Evolutionary conservation across 2,888 invertebrate species (phyloP), one percentile per base, ranked within the genome.

Genomic region (Pemphredon lugubris): DNA sequence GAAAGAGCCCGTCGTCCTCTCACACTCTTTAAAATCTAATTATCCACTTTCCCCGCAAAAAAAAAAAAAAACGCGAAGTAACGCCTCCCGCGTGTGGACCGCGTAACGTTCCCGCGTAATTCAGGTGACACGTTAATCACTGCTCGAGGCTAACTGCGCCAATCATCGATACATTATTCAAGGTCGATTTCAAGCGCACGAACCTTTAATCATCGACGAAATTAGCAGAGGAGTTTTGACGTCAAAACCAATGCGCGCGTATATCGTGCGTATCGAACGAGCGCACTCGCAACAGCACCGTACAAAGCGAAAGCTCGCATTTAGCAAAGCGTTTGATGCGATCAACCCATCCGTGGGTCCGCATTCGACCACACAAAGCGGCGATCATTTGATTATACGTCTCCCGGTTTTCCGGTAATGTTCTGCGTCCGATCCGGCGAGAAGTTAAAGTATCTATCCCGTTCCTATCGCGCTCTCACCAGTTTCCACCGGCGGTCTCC

Each of bases 341-440:
- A 58, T 69, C 58, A 60, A 59, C 32, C 32, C 60, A 70, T 66
- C 59, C 50, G 55, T 59, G 55, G 53, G 26, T 53, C 60, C 53
- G 47, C 60, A 66, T 53, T 59, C 65, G 65, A 59, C 63, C 63
- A 18, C 64, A 47, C 37, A 23, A 40, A 32, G 37, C 42, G 30
- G 23, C 47, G 58, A 54, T 69, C 58, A 64, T 58, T 69, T 39
- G 58, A 69, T 64, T 69, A 58, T 58, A 21, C 30, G 51, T 65
- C 39, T 58, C 57, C 42, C 34, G 55, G 34, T 61, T 68, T 57
- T 57, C n/a, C 50, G 11, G 9, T 48, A 32, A 48, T 55, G 34
- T 37, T 2, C 11, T 11, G 34, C 4, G 47, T 13, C 0, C 13
- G 16, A 42, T 23, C 32, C 48, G 11, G 11, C 44, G 30, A 45